Base-by-base conservation (phyloP, 2,888 invertebrate genomes). In the Lacanobia oleracea region DNA sequence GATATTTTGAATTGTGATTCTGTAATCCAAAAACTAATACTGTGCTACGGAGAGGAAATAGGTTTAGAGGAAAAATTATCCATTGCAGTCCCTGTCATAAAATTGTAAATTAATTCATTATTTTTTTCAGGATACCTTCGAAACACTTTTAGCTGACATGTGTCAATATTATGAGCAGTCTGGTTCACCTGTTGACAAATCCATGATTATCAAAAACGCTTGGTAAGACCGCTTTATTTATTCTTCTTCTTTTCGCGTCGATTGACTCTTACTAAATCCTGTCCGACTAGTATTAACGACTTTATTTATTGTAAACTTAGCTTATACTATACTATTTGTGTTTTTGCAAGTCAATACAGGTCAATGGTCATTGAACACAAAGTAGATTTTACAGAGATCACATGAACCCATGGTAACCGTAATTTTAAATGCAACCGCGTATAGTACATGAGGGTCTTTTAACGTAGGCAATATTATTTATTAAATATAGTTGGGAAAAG, bases 121-220 rank as follows among this genome's bases (percentile, higher is more conserved):
- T 14, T 45, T 60, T 10, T 81, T 80, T 67, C 89, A 67, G 96
- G 95, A 95, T 73, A 91, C 92, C n/a, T 95, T 96, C 72, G 96
- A 96, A 86, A 88, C 87, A 27, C 89, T 97, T 5, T 90, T 96
- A 67, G 94, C 92, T 6, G 96, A 97, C 45, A 96, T 97, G 94
- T 93, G 95, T 27, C 83, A 89, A 3, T 94, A 94, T 88, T 96
- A 94, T 88, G 87, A 96, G 89, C 91, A 82, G 86, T 89, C 87
- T 18, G 95, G 95, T 14, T 91, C 95, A n/a, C 74, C 87, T n/a
- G 94, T 95, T 12, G 94, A 95, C 56, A 95, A 92, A 79, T 91
- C 92, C 6, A 95, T 94, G 94, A 86, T 95, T 48, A 92, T 95
- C 53, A 92, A 88, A 87, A 93, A 94, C 82, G 95, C 94, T 33